Evolutionary conservation across 2,797 vertebrate species (phyloP).

Genomic region (Benthosema pterotum): DNA sequence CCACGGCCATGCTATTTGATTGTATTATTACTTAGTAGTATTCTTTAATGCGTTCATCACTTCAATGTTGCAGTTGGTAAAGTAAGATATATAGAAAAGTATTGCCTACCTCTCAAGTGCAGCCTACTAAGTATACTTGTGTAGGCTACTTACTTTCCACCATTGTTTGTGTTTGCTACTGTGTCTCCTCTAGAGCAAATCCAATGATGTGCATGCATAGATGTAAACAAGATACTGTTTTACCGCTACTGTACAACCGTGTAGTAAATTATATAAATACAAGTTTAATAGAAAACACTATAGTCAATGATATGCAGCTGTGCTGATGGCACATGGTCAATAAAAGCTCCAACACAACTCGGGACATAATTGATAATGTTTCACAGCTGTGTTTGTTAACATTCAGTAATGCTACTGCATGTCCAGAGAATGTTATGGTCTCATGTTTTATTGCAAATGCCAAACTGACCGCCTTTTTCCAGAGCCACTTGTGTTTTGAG

Average conservation of each 20-base stretch:
- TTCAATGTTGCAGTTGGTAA: too few relatives aligned
- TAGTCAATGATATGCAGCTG: constrained; percentile 57
- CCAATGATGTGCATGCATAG: not conserved
- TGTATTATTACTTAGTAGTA: too few relatives aligned
- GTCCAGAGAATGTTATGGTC: constrained; percentile 18
- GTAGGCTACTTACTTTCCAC: too few relatives aligned
- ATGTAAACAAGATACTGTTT: not conserved
- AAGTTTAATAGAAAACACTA: constrained; percentile 49
- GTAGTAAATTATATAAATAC: constrained; percentile 50
- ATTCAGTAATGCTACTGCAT: constrained; percentile 36
- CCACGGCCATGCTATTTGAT: too few relatives aligned
- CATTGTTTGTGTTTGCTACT: too few relatives aligned
- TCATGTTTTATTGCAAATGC: constrained; percentile 27
- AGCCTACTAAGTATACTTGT: too few relatives aligned
- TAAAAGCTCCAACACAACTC: constrained; percentile 69
- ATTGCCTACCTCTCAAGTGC: not conserved
- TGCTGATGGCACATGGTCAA: constrained; percentile 54
- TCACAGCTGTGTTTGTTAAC: constrained; percentile 63
- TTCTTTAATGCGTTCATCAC: too few relatives aligned
- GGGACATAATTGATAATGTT: constrained; percentile 60
- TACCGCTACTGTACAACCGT: not conserved
- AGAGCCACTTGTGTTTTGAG: constrained; percentile 25
- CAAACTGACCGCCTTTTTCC: constrained; percentile 34
- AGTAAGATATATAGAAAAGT: too few relatives aligned
- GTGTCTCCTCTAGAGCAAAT: not conserved